phyloP scores from a whole-genome alignment of 2,797 vertebrate genomes.

The Oreonectes daqikongensis region DNA sequence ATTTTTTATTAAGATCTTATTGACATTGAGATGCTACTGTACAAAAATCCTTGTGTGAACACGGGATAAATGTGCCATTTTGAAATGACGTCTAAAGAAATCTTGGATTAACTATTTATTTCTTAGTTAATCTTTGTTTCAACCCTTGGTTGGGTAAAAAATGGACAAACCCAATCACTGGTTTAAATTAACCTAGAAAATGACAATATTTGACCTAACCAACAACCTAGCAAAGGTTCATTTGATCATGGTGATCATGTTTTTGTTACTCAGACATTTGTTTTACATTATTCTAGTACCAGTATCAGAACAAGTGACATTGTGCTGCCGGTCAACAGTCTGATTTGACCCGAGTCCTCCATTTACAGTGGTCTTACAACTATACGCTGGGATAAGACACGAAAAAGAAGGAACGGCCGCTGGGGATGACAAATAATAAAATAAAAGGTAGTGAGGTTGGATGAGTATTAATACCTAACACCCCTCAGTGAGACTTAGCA shows the following conservation, averaged over 20 bases:
- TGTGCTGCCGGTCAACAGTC: background rate
- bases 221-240: no score
- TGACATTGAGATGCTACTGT: background rate
- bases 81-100: no score
- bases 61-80: no score
- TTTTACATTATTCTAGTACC: no score
- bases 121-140: no score
- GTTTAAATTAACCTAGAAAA: no score
- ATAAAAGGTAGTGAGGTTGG: background rate
- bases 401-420: background rate
- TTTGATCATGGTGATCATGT: no score
- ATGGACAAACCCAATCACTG: no score
- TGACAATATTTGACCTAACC: no score
- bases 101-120: no score
- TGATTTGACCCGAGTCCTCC: background rate
- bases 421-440: background rate
- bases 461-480: constrained; percentile 4
- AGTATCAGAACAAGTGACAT: background rate
- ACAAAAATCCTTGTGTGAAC: background rate
- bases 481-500: constrained; percentile 6
- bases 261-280: no score
- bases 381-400: background rate
- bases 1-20: constrained; percentile 4
- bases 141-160: no score
- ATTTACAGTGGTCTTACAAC: background rate